Percentiles rank a stretch among this genome's conserved stretches.
Evolutionary conservation across 92 coral and sea anemone genomes (phyloP).

Genomic region (Epizoanthus ramosus): DNA sequence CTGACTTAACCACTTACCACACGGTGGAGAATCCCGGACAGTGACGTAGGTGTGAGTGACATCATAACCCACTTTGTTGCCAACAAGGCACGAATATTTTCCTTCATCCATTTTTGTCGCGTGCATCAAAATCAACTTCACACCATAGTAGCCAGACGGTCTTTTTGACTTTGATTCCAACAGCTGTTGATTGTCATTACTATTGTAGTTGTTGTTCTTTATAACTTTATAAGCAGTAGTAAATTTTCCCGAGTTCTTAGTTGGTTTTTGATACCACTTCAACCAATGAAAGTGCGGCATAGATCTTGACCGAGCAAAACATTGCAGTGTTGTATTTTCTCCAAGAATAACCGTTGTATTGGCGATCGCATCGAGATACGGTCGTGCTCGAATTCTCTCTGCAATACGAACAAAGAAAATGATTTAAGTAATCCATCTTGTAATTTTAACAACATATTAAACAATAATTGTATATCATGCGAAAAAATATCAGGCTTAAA

Average conservation of each 20-base stretch:
- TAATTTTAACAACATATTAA: too few relatives aligned
- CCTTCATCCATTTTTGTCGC: conserved; percentile 73
- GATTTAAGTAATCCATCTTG: too few relatives aligned
- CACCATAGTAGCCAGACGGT: conserved; percentile 83
- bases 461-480: too few relatives aligned
- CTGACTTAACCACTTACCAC: too few relatives aligned
- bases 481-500: too few relatives aligned
- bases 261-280: conserved; percentile 49
- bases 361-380: conserved; percentile 61
- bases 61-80: conserved; percentile 84
- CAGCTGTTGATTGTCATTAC: conserved; percentile 28
- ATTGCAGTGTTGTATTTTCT: conserved; percentile 72
- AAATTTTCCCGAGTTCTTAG: conserved; percentile 54
- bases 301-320: conserved; percentile 81
- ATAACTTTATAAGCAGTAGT: conserved; percentile 61
- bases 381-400: conserved; percentile 86
- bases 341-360: conserved; percentile 79
- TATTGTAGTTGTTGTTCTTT: conserved; percentile 49
- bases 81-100: conserved; percentile 88
- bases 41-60: conserved; percentile 52
- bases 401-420: conserved; percentile 11
- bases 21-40: conserved; percentile 44
- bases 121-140: conserved; percentile 68
- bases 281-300: conserved; percentile 98
- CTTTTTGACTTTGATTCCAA: conserved; percentile 19